A percentile compares a stretch with the other conserved stretches of the same genome.
These are phyloP conservation scores for Cavia aperea DNA, from an alignment of 2,113 vertebrate genomes.

Conservation along the genomic window DNA sequence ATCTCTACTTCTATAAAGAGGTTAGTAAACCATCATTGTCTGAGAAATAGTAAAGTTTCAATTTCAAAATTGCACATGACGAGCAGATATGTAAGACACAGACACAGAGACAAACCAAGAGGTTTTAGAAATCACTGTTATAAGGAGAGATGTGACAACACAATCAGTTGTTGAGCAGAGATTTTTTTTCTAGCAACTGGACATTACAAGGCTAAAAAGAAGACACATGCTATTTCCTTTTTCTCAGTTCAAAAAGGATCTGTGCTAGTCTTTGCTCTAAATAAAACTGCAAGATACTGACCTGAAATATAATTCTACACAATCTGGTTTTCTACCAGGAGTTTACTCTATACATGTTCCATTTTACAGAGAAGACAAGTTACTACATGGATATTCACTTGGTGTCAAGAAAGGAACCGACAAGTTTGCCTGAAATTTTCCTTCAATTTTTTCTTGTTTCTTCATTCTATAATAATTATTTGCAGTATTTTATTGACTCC, in stretches of 20 bases:
- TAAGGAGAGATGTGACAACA: not conserved
- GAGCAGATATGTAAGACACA: not conserved
- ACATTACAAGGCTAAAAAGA: not conserved
- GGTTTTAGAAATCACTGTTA: not conserved
- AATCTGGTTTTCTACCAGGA: not conserved
- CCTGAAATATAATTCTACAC: constrained; percentile 12
- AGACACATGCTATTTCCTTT: not conserved
- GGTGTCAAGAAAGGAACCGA: not conserved
- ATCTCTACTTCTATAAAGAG: constrained; percentile 51
- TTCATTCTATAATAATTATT: not conserved
- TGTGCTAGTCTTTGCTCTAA: not conserved
- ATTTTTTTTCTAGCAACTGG: constrained; percentile 4
- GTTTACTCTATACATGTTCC: not conserved
- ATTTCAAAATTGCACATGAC: constrained; percentile 42
- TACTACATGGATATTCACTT: not conserved
- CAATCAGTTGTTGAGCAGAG: not conserved
- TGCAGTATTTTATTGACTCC: not conserved
- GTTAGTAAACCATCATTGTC: constrained; percentile 42
- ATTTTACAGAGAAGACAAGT: not conserved
- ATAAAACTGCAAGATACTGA: constrained; percentile 32
- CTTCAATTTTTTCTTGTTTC: not conserved
- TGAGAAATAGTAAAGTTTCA: constrained; percentile 25
- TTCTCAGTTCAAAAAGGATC: not conserved
- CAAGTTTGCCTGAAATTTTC: not conserved
- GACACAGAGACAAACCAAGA: not conserved